Evolutionary conservation across 2,113 vertebrate species (phyloP).

Genomic region (Antennarius striatus): DNA sequence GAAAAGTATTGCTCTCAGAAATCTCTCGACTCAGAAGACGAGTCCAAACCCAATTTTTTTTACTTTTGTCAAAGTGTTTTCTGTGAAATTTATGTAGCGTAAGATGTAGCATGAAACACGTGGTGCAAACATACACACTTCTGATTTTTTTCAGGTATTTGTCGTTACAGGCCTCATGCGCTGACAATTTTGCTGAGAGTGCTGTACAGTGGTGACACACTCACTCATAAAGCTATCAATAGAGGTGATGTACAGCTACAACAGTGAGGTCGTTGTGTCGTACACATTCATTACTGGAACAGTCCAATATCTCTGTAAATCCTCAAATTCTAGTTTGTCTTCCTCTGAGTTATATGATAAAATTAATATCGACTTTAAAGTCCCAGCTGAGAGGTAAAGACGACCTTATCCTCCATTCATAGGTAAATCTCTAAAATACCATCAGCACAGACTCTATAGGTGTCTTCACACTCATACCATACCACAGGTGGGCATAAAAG

Average conservation of each 20-base stretch:
- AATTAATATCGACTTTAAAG: conserved; percentile 3
- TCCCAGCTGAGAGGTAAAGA: too few relatives aligned
- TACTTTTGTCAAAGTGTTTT: conserved; percentile 22
- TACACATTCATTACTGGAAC: conserved; percentile 43
- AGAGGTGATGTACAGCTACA: conserved; percentile 66
- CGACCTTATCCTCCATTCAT: not conserved
- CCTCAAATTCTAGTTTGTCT: not conserved
- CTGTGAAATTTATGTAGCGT: conserved; percentile 23
- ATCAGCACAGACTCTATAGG: not conserved
- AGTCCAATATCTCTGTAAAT: conserved; percentile 21
- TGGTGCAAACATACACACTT: conserved; percentile 33
- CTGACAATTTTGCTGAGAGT: conserved; percentile 46
- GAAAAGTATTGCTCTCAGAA: conserved; percentile 60
- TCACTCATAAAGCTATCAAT: conserved; percentile 63
- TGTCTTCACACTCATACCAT: too few relatives aligned
- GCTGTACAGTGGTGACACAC: conserved; percentile 61
- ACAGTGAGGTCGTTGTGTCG: conserved; percentile 42
- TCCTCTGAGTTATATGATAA: conserved; percentile 2
- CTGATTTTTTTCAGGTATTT: conserved; percentile 29
- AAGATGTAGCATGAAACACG: conserved; percentile 30
- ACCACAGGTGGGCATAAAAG: not conserved
- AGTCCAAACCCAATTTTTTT: conserved; percentile 21
- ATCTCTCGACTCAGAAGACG: conserved; percentile 13
- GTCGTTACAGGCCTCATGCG: conserved; percentile 49
- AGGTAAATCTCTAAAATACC: not conserved